Base-by-base conservation (phyloP, 1,140 invertebrate genomes). In the Drosophila leontia region DNA sequence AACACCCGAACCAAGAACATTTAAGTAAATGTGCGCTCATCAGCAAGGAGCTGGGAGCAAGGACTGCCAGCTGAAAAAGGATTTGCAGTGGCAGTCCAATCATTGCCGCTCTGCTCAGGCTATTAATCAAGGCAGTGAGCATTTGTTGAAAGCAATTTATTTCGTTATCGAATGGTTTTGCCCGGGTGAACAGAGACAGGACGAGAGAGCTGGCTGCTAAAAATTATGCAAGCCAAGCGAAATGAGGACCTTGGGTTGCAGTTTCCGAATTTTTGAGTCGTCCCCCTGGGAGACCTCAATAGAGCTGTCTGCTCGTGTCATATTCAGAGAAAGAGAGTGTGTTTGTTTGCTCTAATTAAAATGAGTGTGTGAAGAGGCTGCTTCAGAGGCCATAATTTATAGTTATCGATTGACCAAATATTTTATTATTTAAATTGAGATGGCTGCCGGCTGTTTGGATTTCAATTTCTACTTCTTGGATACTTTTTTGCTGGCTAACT, bases 131-230 rank as follows among this genome's bases (percentile, higher is more conserved):
- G 65, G 74, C 78, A 70, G 74, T 90, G 82, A 88, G 63, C 77
- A 84, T 90, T 88, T 78, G 85, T 84, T 84, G 84, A 88, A 88
- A 90, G 84, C 85, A 90, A 88, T 88, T 84, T 88, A 88, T 88
- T 84, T 88, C 61, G 80, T 84, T 88, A 88, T 88, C 84, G 78
- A 88, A 90, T 53, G 80, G 76, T 79, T 83, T 82, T 83, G 59
- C 44, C 42, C 50, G 8, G 34, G 1, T 55, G 53, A 55, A 55
- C 53, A 55, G 12, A 37, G 26, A 47, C 47, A 29, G 47, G 23
- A 32, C 15, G 48, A 55, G 3, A 5, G 32, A 67, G 48, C 29
- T 51, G 63, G 65, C 29, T 26, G 32, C 67, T 67, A 72, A 79
- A 79, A 79, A 76, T 69, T 82, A 76, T 86, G 78, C 70, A 86